Conservation (phyloP, 1,140 invertebrate genomes). For the Hydropsyche tenuis region DNA sequence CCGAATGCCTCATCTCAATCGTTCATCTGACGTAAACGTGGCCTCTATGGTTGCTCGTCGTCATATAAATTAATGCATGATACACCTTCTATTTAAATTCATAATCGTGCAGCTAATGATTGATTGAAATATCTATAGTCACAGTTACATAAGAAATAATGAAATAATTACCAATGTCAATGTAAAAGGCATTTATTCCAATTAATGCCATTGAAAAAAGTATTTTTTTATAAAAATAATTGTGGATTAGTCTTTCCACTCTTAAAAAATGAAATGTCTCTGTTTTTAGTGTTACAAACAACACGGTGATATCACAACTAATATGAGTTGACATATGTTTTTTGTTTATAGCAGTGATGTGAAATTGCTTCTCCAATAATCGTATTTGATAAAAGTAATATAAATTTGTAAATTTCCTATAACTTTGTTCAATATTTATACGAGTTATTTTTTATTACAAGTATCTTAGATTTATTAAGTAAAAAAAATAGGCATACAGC, state of each 20-base stretch:
- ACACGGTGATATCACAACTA: slow-evolving; percentile 29
- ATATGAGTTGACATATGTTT: slow-evolving; percentile 9
- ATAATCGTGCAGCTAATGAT: slow-evolving; percentile 5
- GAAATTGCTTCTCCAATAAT: not conserved
- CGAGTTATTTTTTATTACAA: too few relatives aligned
- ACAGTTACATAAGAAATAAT: slow-evolving; percentile 23
- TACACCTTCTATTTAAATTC: slow-evolving; percentile 2
- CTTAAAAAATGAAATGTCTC: not conserved
- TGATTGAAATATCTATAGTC: slow-evolving; percentile 4
- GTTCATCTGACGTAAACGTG: not conserved
- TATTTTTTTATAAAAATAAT: slow-evolving; percentile 31
- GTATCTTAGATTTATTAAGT: too few relatives aligned
- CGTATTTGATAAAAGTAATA: too few relatives aligned
- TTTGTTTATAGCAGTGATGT: slow-evolving; percentile 20
- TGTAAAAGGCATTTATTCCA: slow-evolving; percentile 23
- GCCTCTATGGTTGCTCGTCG: not conserved
- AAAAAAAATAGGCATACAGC: not conserved
- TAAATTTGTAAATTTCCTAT: too few relatives aligned
- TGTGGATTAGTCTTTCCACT: slow-evolving; percentile 21
- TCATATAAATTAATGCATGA: not conserved
- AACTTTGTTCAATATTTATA: too few relatives aligned
- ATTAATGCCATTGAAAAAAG: slow-evolving; percentile 23
- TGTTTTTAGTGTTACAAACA: slow-evolving; percentile 17
- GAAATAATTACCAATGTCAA: slow-evolving; percentile 25
- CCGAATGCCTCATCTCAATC: not conserved